phyloP scores from a whole-genome alignment of 2,113 vertebrate genomes.

The Spea multiplicata region DNA sequence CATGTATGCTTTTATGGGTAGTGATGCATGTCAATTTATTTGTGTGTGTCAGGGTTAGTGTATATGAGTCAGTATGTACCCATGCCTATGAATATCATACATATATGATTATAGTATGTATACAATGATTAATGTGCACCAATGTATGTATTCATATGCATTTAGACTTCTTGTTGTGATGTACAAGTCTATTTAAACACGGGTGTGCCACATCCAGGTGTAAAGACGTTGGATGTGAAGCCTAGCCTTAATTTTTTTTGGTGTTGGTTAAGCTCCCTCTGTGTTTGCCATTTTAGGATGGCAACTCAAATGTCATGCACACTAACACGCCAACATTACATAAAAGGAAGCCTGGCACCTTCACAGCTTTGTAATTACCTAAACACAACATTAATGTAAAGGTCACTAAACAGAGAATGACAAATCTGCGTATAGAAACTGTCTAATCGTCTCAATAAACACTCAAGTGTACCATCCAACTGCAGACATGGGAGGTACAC shows the following conservation, averaged over 20 bases:
- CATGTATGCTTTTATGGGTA: too few relatives aligned
- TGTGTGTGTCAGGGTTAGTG: too few relatives aligned
- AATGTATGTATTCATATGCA: too few relatives aligned
- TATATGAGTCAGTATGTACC: too few relatives aligned
- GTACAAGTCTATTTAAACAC: too few relatives aligned
- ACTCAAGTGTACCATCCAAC: not conserved
- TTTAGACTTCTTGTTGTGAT: too few relatives aligned
- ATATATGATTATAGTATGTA: too few relatives aligned
- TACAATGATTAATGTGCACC: too few relatives aligned
- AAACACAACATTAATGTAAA: slow-evolving; percentile 6
- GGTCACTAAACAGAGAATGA: not conserved
- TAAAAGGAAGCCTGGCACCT: not conserved
- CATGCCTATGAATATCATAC: too few relatives aligned
- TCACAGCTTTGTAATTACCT: not conserved
- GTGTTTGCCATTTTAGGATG: not conserved
- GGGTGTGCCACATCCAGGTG: too few relatives aligned
- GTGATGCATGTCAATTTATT: too few relatives aligned
- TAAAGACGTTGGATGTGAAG: not conserved
- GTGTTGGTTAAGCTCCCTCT: not conserved
- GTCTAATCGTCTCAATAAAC: not conserved
- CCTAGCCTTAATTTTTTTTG: not conserved
- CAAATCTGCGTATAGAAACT: not conserved
- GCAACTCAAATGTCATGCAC: not conserved
- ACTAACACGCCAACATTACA: not conserved
- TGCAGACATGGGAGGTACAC: not conserved